These are phyloP conservation scores for Enteromius thamalakanensis DNA, from an alignment of 2,797 vertebrate species.

Conservation along the genomic window DNA sequence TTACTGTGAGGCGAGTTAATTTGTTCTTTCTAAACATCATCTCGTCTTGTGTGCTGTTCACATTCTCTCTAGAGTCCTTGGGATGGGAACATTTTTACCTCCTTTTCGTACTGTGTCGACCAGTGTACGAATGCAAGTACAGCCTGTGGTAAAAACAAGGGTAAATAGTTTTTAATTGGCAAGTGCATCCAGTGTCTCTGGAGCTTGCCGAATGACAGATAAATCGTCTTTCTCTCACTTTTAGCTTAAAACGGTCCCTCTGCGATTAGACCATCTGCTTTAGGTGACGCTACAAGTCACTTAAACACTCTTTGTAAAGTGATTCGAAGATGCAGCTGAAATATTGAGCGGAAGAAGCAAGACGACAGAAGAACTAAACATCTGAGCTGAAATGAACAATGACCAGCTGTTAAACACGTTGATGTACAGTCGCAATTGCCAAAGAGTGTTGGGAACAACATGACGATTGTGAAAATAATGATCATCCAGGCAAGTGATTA, in stretches of 20 bases:
- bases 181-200: slow-evolving; percentile 52
- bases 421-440: slow-evolving; percentile 7
- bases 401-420: slow-evolving; percentile 20
- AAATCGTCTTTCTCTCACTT: slow-evolving; percentile 58
- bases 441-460: slow-evolving; percentile 9
- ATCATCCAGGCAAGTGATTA: slow-evolving; percentile 22
- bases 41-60: neutral
- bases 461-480: neutral
- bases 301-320: slow-evolving; percentile 48
- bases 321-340: slow-evolving; percentile 19
- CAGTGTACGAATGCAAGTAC: slow-evolving; percentile 1
- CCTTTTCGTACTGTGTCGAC: neutral
- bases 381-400: slow-evolving; percentile 34
- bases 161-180: slow-evolving; percentile 62
- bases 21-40: slow-evolving; percentile 30
- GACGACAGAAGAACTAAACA: slow-evolving; percentile 12
- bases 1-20: slow-evolving; percentile 35
- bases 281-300: slow-evolving; percentile 50
- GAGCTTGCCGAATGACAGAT: slow-evolving; percentile 55
- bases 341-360: neutral
- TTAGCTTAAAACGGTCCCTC: slow-evolving; percentile 53
- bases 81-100: neutral
- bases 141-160: slow-evolving; percentile 47
- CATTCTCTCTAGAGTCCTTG: slow-evolving; percentile 16
- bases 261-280: slow-evolving; percentile 58